These are phyloP conservation scores for Cerastis rubricosa DNA, from an alignment of 2,888 invertebrate genomes.

Conservation along the genomic window DNA sequence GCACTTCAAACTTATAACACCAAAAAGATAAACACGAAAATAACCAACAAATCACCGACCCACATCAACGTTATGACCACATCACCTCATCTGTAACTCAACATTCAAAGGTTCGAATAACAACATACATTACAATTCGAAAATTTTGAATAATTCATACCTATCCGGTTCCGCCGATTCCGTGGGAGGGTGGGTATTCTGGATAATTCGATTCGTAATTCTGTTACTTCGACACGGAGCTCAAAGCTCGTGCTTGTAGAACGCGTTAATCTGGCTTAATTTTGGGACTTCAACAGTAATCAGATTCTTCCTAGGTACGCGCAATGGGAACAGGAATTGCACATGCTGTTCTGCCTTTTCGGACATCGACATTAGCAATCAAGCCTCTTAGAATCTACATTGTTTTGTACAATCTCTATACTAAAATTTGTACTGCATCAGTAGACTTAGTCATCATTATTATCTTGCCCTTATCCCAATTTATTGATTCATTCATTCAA, in stretches of 20 bases:
- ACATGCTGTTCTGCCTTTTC: background rate
- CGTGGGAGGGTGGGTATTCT: constrained; percentile 73
- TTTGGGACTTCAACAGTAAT: constrained; percentile 10
- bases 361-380: background rate
- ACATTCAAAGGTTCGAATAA: constrained; percentile 72
- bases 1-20: background rate
- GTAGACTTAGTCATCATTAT: too few species aligned
- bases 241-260: constrained; percentile 1
- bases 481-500: too few species aligned
- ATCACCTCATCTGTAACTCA: constrained; percentile 62
- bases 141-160: constrained; percentile 81
- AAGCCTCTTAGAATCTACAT: background rate
- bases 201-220: constrained; percentile 52
- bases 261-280: constrained; percentile 21
- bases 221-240: constrained; percentile 19
- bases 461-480: too few species aligned
- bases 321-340: background rate
- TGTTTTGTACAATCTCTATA: background rate
- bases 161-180: constrained; percentile 73
- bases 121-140: constrained; percentile 78
- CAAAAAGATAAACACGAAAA: constrained; percentile 4
- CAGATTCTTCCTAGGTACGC: constrained; percentile 10
- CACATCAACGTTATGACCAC: constrained; percentile 49
- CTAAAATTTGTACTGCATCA: background rate
- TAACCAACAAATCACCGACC: constrained; percentile 45